phyloP scores from a whole-genome alignment of 2,888 invertebrate genomes.

The Nomada goodeniana region DNA sequence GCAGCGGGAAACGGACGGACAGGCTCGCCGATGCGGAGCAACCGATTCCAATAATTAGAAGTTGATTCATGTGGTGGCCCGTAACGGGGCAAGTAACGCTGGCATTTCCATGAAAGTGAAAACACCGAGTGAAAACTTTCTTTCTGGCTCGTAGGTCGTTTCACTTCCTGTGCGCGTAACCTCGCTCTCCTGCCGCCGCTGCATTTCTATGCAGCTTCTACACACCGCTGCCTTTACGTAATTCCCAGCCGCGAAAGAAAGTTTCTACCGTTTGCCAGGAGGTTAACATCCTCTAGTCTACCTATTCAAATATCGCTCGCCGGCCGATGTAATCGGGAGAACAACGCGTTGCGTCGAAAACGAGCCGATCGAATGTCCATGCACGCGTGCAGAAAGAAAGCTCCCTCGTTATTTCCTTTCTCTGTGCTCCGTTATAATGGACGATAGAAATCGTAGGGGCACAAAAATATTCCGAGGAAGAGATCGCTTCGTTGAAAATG shows the following conservation, averaged over 20 bases:
- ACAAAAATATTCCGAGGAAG: background rate
- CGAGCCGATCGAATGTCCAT: conserved; percentile 23
- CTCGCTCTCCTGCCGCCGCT: conserved; percentile 73
- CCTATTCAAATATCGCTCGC: conserved; percentile 69
- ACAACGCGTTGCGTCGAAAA: conserved; percentile 31
- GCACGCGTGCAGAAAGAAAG: conserved; percentile 3
- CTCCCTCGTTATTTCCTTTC: conserved; percentile 17
- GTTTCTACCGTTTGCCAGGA: conserved; percentile 79
- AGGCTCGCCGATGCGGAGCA: conserved; percentile 57
- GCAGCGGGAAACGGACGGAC: conserved; percentile 9
- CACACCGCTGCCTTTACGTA: conserved; percentile 79
- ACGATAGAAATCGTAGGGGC: background rate
- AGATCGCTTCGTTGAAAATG: background rate
- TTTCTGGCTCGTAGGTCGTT: conserved; percentile 82
- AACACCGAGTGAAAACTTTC: conserved; percentile 83
- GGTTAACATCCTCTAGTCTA: conserved; percentile 82
- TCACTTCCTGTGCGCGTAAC: conserved; percentile 84
- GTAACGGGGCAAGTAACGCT: conserved; percentile 64
- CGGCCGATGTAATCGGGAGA: conserved; percentile 34
- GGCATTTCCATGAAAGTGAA: conserved; percentile 84
- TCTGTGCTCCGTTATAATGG: conserved; percentile 8
- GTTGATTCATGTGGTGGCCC: conserved; percentile 75
- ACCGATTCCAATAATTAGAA: conserved; percentile 72
- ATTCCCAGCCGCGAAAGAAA: conserved; percentile 82
- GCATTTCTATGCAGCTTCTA: conserved; percentile 82